Conservation (phyloP, 2,113 vertebrate genomes). For the Nansenia antarctica region DNA sequence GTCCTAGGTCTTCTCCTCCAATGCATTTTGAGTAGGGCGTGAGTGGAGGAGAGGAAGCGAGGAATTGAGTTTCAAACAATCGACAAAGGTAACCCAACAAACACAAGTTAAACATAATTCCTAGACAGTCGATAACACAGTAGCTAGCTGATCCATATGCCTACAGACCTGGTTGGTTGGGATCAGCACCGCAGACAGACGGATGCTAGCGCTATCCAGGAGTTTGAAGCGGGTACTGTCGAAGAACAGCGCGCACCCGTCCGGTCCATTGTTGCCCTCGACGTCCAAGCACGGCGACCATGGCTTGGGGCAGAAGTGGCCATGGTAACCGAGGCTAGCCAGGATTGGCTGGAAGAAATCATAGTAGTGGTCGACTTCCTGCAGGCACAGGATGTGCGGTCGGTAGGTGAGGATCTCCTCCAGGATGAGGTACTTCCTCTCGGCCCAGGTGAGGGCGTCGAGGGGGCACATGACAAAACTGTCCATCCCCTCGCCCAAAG, state of each 20-base stretch:
- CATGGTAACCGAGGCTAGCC: constrained; percentile 86
- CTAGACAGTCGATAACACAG: no score
- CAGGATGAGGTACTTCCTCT: constrained; percentile 92
- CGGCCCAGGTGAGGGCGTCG: constrained; percentile 93
- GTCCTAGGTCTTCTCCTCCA: no score
- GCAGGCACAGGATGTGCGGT: constrained; percentile 91
- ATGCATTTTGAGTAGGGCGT: no score
- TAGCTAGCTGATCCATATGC: neutral
- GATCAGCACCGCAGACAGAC: constrained; percentile 84
- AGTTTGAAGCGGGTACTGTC: constrained; percentile 82
- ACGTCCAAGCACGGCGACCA: constrained; percentile 92
- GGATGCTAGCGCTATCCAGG: constrained; percentile 76
- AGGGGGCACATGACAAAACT: constrained; percentile 88
- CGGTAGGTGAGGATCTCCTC: constrained; percentile 93
- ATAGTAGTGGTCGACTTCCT: constrained; percentile 96
- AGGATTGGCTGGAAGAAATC: constrained; percentile 93
- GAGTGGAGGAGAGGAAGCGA: no score
- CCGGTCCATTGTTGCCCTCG: constrained; percentile 91
- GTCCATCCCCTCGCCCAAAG: constrained; percentile 94
- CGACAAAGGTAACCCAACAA: no score
- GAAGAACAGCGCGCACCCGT: constrained; percentile 94
- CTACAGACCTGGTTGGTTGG: constrained; percentile 89
- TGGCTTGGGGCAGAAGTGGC: constrained; percentile 91
- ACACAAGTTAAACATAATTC: no score
- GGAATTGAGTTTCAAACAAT: no score